These are phyloP conservation scores for Nemotelus pantherinus DNA, from an alignment of 2,888 invertebrate genomes.

Conservation along the genomic window DNA sequence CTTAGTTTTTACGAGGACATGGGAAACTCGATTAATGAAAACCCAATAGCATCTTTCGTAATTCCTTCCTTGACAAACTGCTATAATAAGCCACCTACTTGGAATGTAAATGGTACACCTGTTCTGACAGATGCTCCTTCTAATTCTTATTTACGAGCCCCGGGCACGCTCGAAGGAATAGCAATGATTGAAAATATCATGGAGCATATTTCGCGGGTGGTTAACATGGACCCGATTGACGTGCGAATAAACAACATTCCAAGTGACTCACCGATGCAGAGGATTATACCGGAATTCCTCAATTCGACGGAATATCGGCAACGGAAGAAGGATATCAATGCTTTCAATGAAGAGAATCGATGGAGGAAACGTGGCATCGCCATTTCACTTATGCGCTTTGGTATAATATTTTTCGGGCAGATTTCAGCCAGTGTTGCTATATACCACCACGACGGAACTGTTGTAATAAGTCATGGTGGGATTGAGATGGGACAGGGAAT, in stretches of 20 bases:
- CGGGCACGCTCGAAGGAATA: slow-evolving; percentile 67
- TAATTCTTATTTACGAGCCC: slow-evolving; percentile 74
- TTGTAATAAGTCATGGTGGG: slow-evolving; percentile 75
- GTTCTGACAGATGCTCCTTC: slow-evolving; percentile 71
- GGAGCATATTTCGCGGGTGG: slow-evolving; percentile 69
- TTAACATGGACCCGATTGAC: slow-evolving; percentile 68
- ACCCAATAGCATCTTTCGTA: slow-evolving; percentile 59
- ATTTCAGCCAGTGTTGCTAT: slow-evolving; percentile 70
- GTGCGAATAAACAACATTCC: slow-evolving; percentile 67
- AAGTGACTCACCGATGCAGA: slow-evolving; percentile 54
- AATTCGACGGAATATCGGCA: slow-evolving; percentile 66
- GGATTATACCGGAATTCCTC: slow-evolving; percentile 66
- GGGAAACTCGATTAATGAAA: slow-evolving; percentile 67
- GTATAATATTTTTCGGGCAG: slow-evolving; percentile 64
- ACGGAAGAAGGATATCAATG: slow-evolving; percentile 66
- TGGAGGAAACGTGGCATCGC: slow-evolving; percentile 80
- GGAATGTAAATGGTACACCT: slow-evolving; percentile 73
- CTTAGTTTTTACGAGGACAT: slow-evolving; percentile 59
- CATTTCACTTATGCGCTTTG: slow-evolving; percentile 73
- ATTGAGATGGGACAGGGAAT: slow-evolving; percentile 83
- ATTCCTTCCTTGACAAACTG: slow-evolving; percentile 65
- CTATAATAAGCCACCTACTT: slow-evolving; percentile 71
- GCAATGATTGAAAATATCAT: slow-evolving; percentile 70
- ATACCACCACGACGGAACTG: slow-evolving; percentile 73
- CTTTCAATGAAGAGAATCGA: slow-evolving; percentile 73